Evolutionary conservation across 2,113 vertebrate species (phyloP), one percentile per base, ranked within the genome.

Genomic region (Daboia siamensis): DNA sequence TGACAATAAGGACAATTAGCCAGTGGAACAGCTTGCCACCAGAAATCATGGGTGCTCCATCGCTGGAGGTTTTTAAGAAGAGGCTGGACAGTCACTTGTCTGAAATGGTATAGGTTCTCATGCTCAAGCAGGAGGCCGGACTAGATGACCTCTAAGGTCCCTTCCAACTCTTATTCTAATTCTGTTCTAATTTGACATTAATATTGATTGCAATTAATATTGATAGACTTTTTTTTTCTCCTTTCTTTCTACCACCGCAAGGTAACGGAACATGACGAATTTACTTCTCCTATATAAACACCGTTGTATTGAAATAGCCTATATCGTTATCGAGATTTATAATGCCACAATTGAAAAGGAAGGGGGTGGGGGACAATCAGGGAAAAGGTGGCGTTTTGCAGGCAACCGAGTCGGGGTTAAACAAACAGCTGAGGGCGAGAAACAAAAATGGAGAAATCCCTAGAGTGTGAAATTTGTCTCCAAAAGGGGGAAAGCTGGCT

Each of bases 331-430:
- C 15, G 7, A 80, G n/a, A 20, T 80, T 39, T 20, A 33, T 74
- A 33, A 74, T 80, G 7, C 17, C 69, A 39, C 2, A 39, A 39
- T 39, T 8, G 39, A 80, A 69, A 13, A n/a, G 4, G 0, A 69
- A 13, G 13, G 4, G 0, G 1, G 2, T 2, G 1, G 11, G 52
- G 52, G 0, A 54, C 2, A 13, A 13, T 11, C 13, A 12, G 11
- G 26, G 4, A n/a, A 33, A 20, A 5, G 13, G 12, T 6, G 64
- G 29, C 12, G 2, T 4, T 2, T 33, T 33, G n/a, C 64, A 69
- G 29, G 5, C 15, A 39, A 80, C 2, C 2, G 59, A 23, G 87
- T 17, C 24, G 6, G 8, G 46, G 46, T 17, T 51, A 33, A 21
- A 8, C 56, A 1, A 20, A 7, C 17, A 56, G 17, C 69, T 26